Evolutionary conservation across 1,140 invertebrate species (phyloP).

Genomic region (Argopecten irradians): DNA sequence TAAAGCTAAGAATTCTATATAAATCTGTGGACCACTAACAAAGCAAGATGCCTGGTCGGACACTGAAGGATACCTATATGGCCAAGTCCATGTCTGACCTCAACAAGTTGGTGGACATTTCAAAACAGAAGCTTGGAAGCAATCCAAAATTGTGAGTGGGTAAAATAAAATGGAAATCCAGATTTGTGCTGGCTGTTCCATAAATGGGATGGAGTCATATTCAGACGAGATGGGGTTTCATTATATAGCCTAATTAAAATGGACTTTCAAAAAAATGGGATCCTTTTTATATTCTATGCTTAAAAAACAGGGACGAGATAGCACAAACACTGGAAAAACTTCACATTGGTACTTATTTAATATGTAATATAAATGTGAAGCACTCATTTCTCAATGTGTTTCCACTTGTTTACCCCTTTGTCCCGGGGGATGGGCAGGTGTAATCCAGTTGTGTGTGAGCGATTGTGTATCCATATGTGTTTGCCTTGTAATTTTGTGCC

Average conservation of each 20-base stretch:
- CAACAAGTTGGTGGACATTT: conserved; percentile 63
- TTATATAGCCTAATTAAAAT: not conserved
- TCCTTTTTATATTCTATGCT: not conserved
- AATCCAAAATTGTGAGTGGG: conserved; percentile 62
- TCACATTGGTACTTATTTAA: too few species aligned
- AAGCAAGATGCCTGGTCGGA: conserved; percentile 51
- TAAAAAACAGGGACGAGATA: not conserved
- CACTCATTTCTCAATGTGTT: too few species aligned
- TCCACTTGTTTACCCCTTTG: too few species aligned
- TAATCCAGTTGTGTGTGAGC: too few species aligned
- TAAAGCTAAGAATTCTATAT: not conserved
- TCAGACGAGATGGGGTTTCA: not conserved
- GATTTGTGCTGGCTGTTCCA: too few species aligned
- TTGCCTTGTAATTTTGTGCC: too few species aligned
- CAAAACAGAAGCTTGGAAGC: conserved; percentile 49
- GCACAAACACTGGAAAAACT: not conserved
- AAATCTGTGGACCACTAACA: not conserved
- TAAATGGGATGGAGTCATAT: not conserved
- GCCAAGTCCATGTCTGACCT: conserved; percentile 70
- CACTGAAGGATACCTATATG: conserved; percentile 70
- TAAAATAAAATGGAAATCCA: not conserved
- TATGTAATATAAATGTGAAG: too few species aligned
- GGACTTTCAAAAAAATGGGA: not conserved
- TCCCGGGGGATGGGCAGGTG: too few species aligned
- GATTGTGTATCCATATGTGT: too few species aligned